Conservation (phyloP, 1,140 invertebrate species). For the Aphidius gifuensis region DNA sequence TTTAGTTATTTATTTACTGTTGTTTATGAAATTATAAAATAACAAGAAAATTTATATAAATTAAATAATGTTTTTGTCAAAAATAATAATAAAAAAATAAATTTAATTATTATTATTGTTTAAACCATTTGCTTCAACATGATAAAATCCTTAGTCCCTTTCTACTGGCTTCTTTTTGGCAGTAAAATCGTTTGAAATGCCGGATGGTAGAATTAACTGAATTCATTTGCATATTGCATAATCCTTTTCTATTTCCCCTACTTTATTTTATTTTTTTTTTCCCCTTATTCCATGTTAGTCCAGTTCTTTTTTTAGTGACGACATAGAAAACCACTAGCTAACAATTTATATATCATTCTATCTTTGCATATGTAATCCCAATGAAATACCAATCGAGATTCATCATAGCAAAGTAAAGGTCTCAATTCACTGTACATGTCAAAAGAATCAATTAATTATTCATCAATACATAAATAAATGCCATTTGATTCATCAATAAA, state of each 20-base stretch:
- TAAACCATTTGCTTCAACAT: conserved; percentile 21
- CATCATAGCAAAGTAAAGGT: too few relatives aligned
- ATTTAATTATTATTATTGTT: background rate
- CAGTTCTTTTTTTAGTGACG: too few relatives aligned
- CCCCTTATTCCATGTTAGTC: background rate
- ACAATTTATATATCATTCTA: too few relatives aligned
- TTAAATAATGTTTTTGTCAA: background rate
- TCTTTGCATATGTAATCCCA: too few relatives aligned
- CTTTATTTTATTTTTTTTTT: background rate
- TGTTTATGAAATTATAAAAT: background rate
- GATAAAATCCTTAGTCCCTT: background rate
- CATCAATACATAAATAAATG: background rate
- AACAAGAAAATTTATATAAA: too few relatives aligned
- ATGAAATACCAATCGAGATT: too few relatives aligned
- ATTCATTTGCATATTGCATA: conserved; percentile 24
- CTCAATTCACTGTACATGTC: too few relatives aligned
- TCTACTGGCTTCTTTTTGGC: background rate
- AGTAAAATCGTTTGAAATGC: background rate
- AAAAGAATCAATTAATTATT: conserved; percentile 1
- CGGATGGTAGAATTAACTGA: conserved; percentile 22
- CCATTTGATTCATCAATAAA: too few relatives aligned
- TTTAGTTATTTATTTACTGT: too few relatives aligned
- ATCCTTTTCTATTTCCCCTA: background rate
- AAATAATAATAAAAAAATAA: conserved; percentile 8
- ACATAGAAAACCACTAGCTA: too few relatives aligned